Conservation (phyloP, 2,113 vertebrate genomes). For the Megatriorchis doriae region DNA sequence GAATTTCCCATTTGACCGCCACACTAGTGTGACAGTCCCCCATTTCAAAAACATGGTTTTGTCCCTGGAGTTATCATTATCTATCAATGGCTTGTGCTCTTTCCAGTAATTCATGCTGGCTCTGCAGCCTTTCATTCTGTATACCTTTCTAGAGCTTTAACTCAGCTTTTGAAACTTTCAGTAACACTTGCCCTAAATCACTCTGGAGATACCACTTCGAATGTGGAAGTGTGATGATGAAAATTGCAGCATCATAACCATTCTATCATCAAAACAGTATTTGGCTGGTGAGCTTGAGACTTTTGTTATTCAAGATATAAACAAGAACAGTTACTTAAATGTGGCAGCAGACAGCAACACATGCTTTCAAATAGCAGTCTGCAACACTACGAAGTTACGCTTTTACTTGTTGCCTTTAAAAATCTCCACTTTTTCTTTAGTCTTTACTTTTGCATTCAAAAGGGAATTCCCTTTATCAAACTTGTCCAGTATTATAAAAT, state of each 20-base stretch:
- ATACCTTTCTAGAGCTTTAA: background rate
- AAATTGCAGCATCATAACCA: background rate
- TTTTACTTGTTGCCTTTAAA: background rate
- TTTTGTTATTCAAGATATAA: background rate
- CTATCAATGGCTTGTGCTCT: background rate
- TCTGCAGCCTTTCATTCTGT: background rate
- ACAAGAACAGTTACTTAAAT: background rate
- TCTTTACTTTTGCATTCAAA: background rate
- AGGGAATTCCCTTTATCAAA: background rate
- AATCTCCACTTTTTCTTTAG: background rate
- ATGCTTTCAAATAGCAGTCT: background rate
- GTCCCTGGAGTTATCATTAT: background rate
- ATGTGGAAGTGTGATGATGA: background rate
- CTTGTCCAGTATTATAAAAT: background rate
- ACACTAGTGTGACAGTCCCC: background rate
- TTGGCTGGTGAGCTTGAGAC: background rate
- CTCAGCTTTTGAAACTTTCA: background rate
- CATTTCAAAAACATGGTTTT: background rate
- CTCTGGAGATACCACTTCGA: background rate
- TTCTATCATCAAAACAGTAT: background rate
- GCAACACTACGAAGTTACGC: background rate
- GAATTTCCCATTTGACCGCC: background rate
- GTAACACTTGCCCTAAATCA: background rate
- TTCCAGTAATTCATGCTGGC: background rate
- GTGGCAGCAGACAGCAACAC: background rate